These are phyloP conservation scores for Dryobates pubescens DNA, from an alignment of 2,797 vertebrate genomes.

Conservation along the genomic window DNA sequence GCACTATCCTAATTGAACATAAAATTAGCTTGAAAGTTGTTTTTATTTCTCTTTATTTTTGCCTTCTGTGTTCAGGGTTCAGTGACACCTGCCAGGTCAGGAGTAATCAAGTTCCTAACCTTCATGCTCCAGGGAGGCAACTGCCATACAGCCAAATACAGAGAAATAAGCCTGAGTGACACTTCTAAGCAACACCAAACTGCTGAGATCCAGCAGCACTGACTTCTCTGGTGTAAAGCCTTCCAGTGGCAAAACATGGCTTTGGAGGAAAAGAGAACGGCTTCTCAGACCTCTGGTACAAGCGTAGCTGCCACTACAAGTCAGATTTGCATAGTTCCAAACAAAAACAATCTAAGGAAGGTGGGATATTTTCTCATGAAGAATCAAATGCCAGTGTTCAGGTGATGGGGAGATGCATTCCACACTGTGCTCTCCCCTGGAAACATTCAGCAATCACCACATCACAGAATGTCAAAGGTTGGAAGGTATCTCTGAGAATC, in stretches of 20 bases:
- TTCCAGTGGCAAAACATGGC: not conserved
- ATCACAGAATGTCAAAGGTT: no score
- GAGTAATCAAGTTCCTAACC: slow-evolving; percentile 2
- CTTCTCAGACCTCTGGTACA: not conserved
- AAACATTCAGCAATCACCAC: not conserved
- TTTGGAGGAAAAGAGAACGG: not conserved
- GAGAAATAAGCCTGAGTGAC: not conserved
- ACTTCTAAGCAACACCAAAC: not conserved
- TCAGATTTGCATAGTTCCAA: not conserved
- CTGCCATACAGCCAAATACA: not conserved
- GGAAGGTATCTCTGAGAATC: no score
- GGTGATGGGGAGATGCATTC: not conserved
- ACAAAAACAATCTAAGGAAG: not conserved
- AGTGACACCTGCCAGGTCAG: not conserved
- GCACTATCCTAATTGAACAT: not conserved
- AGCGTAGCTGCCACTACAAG: not conserved
- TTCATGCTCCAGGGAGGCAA: not conserved
- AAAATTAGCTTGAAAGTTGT: not conserved
- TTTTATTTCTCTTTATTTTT: not conserved
- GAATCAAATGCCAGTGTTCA: not conserved
- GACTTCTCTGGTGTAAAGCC: not conserved
- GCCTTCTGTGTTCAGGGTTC: not conserved
- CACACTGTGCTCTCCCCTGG: rapidly evolving
- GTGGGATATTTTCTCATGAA: not conserved
- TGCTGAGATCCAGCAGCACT: not conserved